phyloP scores from a whole-genome alignment of 1,140 invertebrate species.

The Oncopeltus fasciatus region DNA sequence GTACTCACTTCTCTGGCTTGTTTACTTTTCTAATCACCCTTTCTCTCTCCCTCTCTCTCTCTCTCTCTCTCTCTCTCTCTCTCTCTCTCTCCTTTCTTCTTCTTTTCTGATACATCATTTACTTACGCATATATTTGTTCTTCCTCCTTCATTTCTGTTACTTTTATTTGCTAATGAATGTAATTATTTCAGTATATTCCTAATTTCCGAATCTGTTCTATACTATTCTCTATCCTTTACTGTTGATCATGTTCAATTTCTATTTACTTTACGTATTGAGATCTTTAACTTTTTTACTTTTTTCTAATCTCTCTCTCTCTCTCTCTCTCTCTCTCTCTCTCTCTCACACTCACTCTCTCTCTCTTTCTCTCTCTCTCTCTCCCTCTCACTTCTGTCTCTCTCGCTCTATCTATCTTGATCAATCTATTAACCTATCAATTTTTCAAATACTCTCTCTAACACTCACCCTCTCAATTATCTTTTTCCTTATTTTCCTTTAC shows the following conservation, averaged over 20 bases:
- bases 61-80: too few species aligned
- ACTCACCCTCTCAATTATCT: background rate
- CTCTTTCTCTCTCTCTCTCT: background rate
- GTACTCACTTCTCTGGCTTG: too few species aligned
- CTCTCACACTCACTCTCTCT: background rate
- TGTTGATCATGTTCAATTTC: too few species aligned
- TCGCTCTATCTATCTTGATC: background rate
- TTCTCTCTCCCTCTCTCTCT: conserved; percentile 7
- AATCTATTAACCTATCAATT: too few species aligned
- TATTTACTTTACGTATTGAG: too few species aligned
- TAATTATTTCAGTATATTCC: background rate
- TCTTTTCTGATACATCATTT: too few species aligned
- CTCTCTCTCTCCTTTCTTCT: background rate
- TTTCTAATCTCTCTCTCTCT: background rate
- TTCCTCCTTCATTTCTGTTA: background rate
- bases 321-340: conserved; percentile 6
- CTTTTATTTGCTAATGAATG: background rate
- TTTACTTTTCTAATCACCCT: background rate
- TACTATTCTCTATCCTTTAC: too few species aligned
- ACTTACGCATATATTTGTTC: too few species aligned
- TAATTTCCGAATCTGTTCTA: background rate
- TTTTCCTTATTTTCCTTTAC: background rate
- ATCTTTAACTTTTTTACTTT: too few species aligned
- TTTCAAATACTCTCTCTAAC: background rate
- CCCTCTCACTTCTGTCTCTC: background rate